Percentiles rank a stretch among this genome's conserved stretches.
Conservation (phyloP, 2,888 invertebrate species). For the Cerastoderma edule region DNA sequence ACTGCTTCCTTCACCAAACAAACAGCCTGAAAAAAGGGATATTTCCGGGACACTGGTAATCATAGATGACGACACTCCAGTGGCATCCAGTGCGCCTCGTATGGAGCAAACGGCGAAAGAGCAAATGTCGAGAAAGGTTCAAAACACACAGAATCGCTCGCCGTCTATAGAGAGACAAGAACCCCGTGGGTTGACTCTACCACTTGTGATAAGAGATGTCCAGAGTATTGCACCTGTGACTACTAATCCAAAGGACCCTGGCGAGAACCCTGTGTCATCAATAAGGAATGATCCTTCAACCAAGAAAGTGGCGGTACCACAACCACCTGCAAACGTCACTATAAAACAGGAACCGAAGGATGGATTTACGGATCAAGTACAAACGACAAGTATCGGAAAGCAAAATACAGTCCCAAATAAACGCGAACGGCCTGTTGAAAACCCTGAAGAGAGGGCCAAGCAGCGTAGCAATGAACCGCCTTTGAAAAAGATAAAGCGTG, state of each 20-base stretch:
- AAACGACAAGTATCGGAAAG: background rate
- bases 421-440: background rate
- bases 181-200: too few relatives aligned
- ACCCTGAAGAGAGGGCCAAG: background rate
- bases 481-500: constrained; percentile 2
- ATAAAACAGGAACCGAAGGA: constrained; percentile 4
- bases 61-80: constrained; percentile 25
- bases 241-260: background rate
- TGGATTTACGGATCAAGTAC: background rate
- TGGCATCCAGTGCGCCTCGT: background rate
- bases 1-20: background rate
- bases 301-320: background rate
- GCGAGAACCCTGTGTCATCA: background rate
- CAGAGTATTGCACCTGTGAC: background rate
- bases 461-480: background rate
- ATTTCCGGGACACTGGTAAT: constrained; percentile 22
- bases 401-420: background rate
- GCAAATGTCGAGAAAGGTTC: too few relatives aligned
- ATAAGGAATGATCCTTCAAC: background rate
- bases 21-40: background rate
- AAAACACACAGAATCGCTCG: too few relatives aligned
- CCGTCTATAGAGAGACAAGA: background rate
- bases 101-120: too few relatives aligned
- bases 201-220: constrained; percentile 11
- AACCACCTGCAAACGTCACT: background rate